phyloP scores from a whole-genome alignment of 2,797 vertebrate genomes.

The Rousettus madagascariensis region DNA sequence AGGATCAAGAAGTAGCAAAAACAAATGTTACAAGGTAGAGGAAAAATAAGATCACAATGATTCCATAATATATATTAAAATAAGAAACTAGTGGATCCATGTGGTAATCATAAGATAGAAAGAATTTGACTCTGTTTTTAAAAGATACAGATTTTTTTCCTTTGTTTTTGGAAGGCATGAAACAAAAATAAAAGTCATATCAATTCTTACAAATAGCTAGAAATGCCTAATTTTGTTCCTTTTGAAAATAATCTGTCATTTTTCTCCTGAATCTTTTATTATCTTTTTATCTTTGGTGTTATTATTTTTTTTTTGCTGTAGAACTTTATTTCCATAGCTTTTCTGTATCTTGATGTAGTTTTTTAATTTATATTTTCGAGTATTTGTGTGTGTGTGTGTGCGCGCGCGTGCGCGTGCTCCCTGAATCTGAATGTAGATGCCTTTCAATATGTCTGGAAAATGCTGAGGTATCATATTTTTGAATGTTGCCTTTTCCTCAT shows the following conservation, averaged over 20 bases:
- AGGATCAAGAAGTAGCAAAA: not conserved
- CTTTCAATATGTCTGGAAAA: not conserved
- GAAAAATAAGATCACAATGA: not conserved
- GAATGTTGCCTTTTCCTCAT: not conserved
- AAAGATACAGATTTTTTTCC: not conserved
- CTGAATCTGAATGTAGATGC: not conserved
- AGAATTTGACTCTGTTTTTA: not conserved
- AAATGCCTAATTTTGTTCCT: not conserved
- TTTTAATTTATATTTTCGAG: not conserved
- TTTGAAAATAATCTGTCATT: not conserved
- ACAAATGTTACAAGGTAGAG: not conserved
- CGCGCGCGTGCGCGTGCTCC: not conserved
- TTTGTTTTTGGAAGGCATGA: not conserved
- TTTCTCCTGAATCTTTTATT: not conserved
- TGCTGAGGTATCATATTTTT: not conserved
- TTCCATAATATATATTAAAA: not conserved
- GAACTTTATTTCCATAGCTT: not conserved
- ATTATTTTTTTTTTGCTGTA: not conserved
- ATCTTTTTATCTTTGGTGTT: not conserved
- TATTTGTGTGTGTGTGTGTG: not conserved
- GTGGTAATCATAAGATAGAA: not conserved
- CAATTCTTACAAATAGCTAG: not conserved
- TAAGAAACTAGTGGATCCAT: not conserved
- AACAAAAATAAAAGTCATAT: not conserved
- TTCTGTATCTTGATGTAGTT: not conserved